Evolutionary conservation across 92 coral and sea anemone species (phyloP).

Genomic region (Zoanthus gigantus): DNA sequence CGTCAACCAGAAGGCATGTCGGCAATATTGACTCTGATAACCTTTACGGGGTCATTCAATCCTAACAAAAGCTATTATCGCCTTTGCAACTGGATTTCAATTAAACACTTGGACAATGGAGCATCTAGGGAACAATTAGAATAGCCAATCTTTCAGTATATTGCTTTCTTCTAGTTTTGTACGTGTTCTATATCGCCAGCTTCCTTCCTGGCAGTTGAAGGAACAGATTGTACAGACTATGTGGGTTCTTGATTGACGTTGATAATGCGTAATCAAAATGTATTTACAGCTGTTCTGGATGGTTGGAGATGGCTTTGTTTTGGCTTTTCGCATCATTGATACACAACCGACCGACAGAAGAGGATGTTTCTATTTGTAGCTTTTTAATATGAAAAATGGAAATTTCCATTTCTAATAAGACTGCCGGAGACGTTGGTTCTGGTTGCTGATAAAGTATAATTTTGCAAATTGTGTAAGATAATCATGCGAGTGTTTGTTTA

Average conservation of each 20-base stretch:
- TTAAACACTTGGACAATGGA: slow-evolving; percentile 22
- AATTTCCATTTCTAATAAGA: slow-evolving; percentile 1
- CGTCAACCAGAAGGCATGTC: slow-evolving; percentile 29
- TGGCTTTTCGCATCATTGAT: not conserved
- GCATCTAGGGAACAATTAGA: not conserved
- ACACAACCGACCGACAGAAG: not conserved
- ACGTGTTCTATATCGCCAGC: not conserved
- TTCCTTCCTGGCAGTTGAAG: slow-evolving; percentile 37
- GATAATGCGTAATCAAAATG: slow-evolving; percentile 47
- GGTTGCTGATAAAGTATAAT: not conserved
- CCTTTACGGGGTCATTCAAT: slow-evolving; percentile 42
- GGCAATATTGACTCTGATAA: slow-evolving; percentile 28
- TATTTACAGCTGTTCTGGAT: slow-evolving; percentile 34
- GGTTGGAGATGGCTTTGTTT: slow-evolving; percentile 19
- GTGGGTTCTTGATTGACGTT: slow-evolving; percentile 36
- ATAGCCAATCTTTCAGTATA: not conserved
- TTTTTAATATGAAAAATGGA: not conserved
- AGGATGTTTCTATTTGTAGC: not conserved
- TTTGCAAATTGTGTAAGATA: not conserved
- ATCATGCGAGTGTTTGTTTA: slow-evolving; percentile 15
- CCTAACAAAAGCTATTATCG: slow-evolving; percentile 48
- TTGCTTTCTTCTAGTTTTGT: slow-evolving; percentile 24
- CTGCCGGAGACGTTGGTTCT: not conserved
- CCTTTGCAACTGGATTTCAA: slow-evolving; percentile 45
- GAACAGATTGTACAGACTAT: slow-evolving; percentile 37